Percentiles rank a stretch among this genome's conserved stretches.
Conservation (phyloP, 1,140 invertebrate species). For the Diabrotica undecimpunctata region DNA sequence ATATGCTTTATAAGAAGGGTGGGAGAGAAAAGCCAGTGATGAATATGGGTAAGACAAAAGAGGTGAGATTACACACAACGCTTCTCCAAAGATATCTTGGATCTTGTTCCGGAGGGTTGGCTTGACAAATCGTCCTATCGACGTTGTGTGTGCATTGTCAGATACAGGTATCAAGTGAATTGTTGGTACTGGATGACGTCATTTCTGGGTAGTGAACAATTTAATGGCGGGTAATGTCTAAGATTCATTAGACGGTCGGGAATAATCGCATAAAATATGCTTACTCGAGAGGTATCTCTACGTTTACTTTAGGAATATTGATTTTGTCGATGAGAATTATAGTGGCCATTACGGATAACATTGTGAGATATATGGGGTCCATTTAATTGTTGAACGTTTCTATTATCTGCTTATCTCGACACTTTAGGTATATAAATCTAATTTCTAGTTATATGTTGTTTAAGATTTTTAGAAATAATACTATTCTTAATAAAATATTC, state of each 20-base stretch:
- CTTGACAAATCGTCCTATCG: conserved; percentile 17
- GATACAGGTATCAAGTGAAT: conserved; percentile 19
- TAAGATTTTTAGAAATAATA: no score
- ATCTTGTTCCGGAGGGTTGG: conserved; percentile 20
- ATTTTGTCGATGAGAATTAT: no score
- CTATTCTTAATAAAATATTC: no score
- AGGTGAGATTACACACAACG: conserved; percentile 20
- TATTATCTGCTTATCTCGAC: no score
- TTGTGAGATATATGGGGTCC: no score
- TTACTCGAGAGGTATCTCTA: no score
- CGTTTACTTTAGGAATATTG: no score
- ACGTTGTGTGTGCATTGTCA: conserved; percentile 18
- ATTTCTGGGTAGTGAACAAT: background rate
- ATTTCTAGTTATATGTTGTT: no score
- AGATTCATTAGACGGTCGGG: background rate
- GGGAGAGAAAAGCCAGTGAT: conserved; percentile 18
- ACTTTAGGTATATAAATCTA: no score
- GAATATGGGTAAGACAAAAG: conserved; percentile 19
- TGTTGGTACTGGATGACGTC: background rate
- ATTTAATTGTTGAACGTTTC: no score
- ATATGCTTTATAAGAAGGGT: conserved; percentile 10
- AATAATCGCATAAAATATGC: no score
- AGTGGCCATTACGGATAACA: no score
- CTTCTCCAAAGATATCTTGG: conserved; percentile 17
- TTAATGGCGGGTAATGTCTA: background rate